Evolutionary conservation across 2,113 vertebrate species (phyloP).

Genomic region (Labeo catla): DNA sequence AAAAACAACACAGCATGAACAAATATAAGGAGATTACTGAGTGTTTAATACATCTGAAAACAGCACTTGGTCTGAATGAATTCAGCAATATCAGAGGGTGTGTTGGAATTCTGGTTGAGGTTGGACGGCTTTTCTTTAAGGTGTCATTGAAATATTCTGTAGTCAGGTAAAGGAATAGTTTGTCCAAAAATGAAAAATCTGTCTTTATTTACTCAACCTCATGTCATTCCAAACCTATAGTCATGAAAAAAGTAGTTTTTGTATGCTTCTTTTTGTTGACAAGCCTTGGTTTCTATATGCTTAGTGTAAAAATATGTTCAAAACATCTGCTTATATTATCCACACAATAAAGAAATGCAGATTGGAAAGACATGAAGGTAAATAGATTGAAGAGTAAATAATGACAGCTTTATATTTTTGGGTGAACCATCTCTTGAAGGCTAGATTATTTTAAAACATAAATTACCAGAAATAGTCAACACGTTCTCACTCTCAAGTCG

Average conservation of each 20-base stretch:
- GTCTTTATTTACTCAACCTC: not conserved
- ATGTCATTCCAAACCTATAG: too few relatives aligned
- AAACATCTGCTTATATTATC: not conserved
- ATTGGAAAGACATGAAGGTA: not conserved
- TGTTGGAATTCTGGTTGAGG: not conserved
- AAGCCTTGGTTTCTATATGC: not conserved
- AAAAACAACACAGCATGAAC: conserved; percentile 14
- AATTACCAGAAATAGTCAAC: too few relatives aligned
- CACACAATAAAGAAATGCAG: not conserved
- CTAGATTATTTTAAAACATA: not conserved
- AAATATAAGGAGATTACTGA: not conserved
- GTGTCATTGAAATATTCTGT: not conserved
- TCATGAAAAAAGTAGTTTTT: too few relatives aligned
- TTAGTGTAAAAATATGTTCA: not conserved
- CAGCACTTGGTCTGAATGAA: conserved; percentile 15
- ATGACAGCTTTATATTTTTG: not conserved
- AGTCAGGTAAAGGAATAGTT: not conserved
- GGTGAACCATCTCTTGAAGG: not conserved
- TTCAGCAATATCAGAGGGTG: conserved; percentile 1
- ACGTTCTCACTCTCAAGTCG: too few relatives aligned
- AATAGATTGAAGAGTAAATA: not conserved
- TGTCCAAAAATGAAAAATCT: not conserved
- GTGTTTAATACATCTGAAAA: conserved; percentile 10
- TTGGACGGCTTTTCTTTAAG: not conserved
- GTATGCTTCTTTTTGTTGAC: too few relatives aligned